phyloP scores from a whole-genome alignment of 2,113 vertebrate species.

The Semicossyphus pulcher region DNA sequence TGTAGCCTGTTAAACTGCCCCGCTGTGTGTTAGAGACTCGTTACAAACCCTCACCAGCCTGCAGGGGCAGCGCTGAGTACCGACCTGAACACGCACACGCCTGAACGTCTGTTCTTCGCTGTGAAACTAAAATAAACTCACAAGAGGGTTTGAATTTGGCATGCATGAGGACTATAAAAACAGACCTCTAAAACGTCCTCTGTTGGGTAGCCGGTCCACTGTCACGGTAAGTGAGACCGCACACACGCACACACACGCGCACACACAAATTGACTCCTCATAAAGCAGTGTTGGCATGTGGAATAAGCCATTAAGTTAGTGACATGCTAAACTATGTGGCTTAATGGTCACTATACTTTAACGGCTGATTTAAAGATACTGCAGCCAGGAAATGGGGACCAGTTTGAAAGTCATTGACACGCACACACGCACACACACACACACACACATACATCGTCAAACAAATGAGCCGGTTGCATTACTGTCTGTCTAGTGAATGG shows the following conservation, averaged over 20 bases:
- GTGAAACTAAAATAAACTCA: too few species aligned
- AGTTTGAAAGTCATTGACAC: constrained; percentile 11
- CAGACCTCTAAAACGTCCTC: not conserved
- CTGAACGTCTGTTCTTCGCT: too few species aligned
- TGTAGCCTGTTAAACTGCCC: too few species aligned
- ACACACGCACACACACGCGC: not conserved
- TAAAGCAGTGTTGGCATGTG: constrained; percentile 43
- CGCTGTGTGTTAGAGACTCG: too few species aligned
- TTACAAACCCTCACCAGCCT: too few species aligned
- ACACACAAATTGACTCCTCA: constrained; percentile 31
- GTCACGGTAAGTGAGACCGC: not conserved
- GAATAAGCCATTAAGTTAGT: constrained; percentile 56
- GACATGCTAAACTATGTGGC: constrained; percentile 60
- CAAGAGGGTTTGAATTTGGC: too few species aligned
- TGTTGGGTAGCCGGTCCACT: not conserved
- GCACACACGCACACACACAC: constrained; percentile 14
- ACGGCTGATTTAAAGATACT: constrained; percentile 46
- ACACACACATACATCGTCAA: constrained; percentile 36
- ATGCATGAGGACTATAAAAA: too few species aligned
- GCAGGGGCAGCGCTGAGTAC: too few species aligned
- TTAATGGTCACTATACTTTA: constrained; percentile 66
- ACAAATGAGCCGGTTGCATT: constrained; percentile 71
- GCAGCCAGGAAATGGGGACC: constrained; percentile 8
- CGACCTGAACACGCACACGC: too few species aligned
- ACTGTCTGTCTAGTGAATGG: constrained; percentile 63